A percentile compares a stretch with the other conserved stretches of the same genome.
These are phyloP conservation scores for Anarhynchus alexandrinus DNA, from an alignment of 2,113 vertebrate genomes.

Conservation along the genomic window DNA sequence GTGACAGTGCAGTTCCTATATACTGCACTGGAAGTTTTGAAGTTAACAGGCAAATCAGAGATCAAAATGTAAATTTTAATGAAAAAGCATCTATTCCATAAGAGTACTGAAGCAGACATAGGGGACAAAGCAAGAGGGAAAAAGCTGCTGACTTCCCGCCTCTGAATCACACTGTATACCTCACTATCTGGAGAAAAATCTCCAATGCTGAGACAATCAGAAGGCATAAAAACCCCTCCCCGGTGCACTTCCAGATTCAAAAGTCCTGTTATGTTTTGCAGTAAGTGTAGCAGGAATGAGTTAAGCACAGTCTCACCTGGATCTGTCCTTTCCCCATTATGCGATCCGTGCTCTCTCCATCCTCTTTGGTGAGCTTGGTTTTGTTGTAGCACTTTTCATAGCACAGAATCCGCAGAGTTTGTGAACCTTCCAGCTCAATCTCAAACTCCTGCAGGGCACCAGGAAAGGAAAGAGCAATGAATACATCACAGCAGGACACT, in stretches of 20 bases:
- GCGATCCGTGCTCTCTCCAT: slow-evolving; percentile 83
- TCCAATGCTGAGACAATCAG: not conserved
- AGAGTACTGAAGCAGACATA: not conserved
- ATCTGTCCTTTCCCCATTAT: slow-evolving; percentile 92
- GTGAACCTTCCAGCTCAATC: slow-evolving; percentile 94
- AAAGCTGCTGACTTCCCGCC: not conserved
- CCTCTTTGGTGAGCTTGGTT: slow-evolving; percentile 84
- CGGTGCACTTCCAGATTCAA: not conserved
- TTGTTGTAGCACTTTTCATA: slow-evolving; percentile 93
- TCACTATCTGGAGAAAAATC: not conserved
- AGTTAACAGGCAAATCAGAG: not conserved
- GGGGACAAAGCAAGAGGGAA: not conserved
- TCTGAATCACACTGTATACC: not conserved
- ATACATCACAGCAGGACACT: not conserved
- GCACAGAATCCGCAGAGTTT: slow-evolving; percentile 89
- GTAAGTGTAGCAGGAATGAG: not conserved
- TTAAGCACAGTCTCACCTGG: slow-evolving; percentile 74
- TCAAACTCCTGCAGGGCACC: slow-evolving; percentile 87
- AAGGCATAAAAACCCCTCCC: not conserved
- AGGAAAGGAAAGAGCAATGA: not conserved
- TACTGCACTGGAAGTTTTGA: not conserved
- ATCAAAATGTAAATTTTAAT: not conserved
- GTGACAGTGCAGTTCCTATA: not conserved
- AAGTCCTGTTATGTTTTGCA: not conserved
- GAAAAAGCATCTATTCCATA: not conserved